Evolutionary conservation across 2,888 invertebrate genomes (phyloP), one percentile per base, ranked within the genome.

Genomic region (Idaea aversata): DNA sequence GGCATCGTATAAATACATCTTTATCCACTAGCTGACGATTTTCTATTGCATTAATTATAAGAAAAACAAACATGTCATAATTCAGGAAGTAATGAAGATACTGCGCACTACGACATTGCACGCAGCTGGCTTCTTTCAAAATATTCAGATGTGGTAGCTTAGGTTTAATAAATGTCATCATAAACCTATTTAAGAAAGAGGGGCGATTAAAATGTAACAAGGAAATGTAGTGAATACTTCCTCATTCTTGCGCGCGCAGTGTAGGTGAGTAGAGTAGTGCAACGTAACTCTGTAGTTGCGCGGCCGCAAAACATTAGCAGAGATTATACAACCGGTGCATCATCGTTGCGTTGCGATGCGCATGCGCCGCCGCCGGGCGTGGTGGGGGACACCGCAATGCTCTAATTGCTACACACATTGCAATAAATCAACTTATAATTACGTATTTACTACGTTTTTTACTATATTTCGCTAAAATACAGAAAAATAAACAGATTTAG

Each of bases 191-290:
- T 70, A 69, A 47, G 47, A 47, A 77, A 82, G 84, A 77, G 82
- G 85, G 79, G 76, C 82, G 77, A 81, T 82, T 85, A 84, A 88
- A 72, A 86, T 88, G 86, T 88, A 88, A 88, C 84, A 78, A 88
- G 91, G 89, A 91, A 92, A 87, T 78, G 81, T 81, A 81, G 67
- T 69, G 75, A 76, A 73, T 74, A 77, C 84, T 91, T 91, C 90
- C 90, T 90, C 87, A 86, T 90, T 88, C 86, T 87, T 82, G 83
- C 80, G 81, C 79, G 82, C 75, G 79, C 78, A 79, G 84, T 84
- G 83, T 85, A 80, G 82, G 81, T 82, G 81, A 85, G 85, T 86
- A 84, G 86, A 84, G 86, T 82, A 87, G 80, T 81, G 84, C 84
- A 83, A 80, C 79, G 79, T 78, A 77, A 79, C 74, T 77, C 70